These are phyloP conservation scores for Stenolophus ochropezus DNA, from an alignment of 2,888 invertebrate species.

Conservation along the genomic window DNA sequence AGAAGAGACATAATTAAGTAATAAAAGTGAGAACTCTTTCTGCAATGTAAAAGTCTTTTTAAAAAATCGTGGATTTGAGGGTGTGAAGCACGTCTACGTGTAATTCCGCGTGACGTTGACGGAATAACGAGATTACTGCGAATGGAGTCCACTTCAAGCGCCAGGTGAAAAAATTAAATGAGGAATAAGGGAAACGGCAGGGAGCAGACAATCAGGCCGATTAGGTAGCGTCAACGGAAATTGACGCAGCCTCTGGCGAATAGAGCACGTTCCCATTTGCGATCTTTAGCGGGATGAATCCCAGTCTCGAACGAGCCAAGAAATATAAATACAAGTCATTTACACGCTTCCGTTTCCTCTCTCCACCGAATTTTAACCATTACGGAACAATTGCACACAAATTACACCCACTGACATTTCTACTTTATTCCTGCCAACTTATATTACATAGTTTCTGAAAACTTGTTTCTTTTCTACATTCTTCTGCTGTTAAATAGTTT, in stretches of 20 bases:
- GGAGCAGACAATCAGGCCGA: constrained; percentile 34
- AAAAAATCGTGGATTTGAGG: neutral
- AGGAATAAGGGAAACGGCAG: constrained; percentile 36
- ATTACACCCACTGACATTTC: neutral
- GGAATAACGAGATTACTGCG: constrained; percentile 53
- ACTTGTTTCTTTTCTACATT: neutral
- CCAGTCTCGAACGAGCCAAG: neutral
- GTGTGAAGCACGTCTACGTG: neutral
- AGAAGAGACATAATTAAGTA: neutral
- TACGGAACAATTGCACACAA: constrained; percentile 5
- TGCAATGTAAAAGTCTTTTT: neutral
- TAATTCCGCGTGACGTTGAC: constrained; percentile 46
- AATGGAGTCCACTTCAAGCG: constrained; percentile 40
- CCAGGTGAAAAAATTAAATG: constrained; percentile 52
- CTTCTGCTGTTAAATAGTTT: neutral
- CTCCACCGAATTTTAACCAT: neutral
- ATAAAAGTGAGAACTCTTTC: neutral
- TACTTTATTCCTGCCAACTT: neutral
- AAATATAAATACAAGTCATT: constrained; percentile 38
- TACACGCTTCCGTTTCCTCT: constrained; percentile 16
- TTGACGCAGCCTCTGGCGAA: constrained; percentile 34
- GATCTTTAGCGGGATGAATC: constrained; percentile 38
- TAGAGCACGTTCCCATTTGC: neutral
- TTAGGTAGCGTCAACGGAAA: constrained; percentile 40
- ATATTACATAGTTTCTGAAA: neutral